phyloP scores from a whole-genome alignment of 2,113 vertebrate genomes.

The Grallaria varia region DNA sequence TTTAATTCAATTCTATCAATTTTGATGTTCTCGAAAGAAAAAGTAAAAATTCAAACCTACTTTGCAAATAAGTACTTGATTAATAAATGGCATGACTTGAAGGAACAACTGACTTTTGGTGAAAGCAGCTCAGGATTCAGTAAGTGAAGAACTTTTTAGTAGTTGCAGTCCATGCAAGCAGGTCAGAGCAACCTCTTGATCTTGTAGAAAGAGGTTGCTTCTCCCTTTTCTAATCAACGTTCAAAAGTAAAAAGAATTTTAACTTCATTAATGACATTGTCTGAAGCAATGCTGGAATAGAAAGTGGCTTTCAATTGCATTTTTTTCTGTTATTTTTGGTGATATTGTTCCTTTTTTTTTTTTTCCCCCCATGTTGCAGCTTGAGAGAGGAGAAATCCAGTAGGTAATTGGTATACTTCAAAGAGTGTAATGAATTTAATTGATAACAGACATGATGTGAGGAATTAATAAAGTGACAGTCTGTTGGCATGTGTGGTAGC shows the following conservation, averaged over 20 bases:
- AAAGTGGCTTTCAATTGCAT: background rate
- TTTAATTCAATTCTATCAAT: background rate
- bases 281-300: background rate
- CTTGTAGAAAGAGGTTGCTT: background rate
- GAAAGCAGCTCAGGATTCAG: background rate
- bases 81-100: background rate
- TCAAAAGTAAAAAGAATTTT: background rate
- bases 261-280: background rate
- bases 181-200: background rate
- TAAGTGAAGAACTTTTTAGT: background rate
- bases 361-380: background rate
- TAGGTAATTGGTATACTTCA: background rate
- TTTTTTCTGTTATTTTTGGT: background rate
- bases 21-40: background rate
- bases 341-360: background rate
- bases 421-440: background rate
- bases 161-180: background rate
- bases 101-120: background rate
- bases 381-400: background rate
- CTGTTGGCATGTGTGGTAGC: background rate
- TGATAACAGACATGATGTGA: background rate
- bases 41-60: background rate
- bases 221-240: background rate
- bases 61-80: background rate
- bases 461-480: background rate